phyloP scores from a whole-genome alignment of 2,113 vertebrate genomes.

The Penelope pileata region DNA sequence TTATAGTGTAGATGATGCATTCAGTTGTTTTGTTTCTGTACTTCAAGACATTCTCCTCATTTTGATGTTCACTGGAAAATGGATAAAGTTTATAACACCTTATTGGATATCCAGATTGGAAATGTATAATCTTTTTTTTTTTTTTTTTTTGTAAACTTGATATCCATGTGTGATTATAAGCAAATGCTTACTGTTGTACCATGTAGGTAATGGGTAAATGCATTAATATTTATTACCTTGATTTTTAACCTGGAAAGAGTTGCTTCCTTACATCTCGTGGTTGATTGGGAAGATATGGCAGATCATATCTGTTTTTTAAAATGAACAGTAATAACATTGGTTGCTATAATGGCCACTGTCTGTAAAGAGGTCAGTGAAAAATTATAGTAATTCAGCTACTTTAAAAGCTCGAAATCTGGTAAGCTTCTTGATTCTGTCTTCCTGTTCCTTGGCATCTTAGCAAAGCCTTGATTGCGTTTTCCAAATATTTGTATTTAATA shows the following conservation, averaged over 20 bases:
- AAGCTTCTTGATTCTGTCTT: constrained; percentile 57
- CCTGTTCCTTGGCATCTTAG: constrained; percentile 61
- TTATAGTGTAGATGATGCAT: neutral
- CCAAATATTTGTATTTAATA: constrained; percentile 68
- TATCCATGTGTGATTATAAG: constrained; percentile 33
- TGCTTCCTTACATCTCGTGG: constrained; percentile 33
- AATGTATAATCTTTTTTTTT: neutral
- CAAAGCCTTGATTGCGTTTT: constrained; percentile 28
- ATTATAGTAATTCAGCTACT: constrained; percentile 9
- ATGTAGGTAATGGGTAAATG: constrained; percentile 51
- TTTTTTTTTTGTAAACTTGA: neutral
- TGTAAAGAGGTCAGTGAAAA: constrained; percentile 43
- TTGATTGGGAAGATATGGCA: constrained; percentile 25
- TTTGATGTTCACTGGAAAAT: constrained; percentile 59
- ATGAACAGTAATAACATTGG: neutral
- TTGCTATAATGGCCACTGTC: constrained; percentile 24
- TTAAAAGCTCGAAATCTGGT: constrained; percentile 38
- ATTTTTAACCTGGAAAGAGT: constrained; percentile 57
- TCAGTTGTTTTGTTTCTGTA: constrained; percentile 43
- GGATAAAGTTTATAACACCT: constrained; percentile 43
- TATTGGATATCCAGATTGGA: constrained; percentile 39
- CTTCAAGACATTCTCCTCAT: constrained; percentile 20
- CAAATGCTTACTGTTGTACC: constrained; percentile 40
- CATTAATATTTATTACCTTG: constrained; percentile 59
- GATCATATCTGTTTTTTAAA: constrained; percentile 40